Conservation (phyloP, 2,797 vertebrate species). For the Cephalopachus bancanus region DNA sequence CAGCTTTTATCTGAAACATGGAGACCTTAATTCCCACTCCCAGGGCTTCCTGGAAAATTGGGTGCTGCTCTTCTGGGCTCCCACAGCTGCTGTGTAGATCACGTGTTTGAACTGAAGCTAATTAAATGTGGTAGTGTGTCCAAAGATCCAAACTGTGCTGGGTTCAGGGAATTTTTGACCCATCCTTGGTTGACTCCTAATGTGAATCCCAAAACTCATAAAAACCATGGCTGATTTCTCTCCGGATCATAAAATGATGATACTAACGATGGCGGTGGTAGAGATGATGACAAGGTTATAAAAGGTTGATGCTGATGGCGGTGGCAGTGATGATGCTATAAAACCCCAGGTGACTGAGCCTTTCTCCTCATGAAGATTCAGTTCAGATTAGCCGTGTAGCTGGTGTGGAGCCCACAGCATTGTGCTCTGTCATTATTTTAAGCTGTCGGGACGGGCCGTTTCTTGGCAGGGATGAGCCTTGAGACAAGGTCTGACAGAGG, state of each 20-base stretch:
- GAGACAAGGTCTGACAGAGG: background rate
- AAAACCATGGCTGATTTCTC: background rate
- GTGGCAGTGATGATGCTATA: background rate
- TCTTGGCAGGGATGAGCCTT: background rate
- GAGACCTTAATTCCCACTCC: background rate
- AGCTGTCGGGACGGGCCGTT: background rate
- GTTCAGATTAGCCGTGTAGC: background rate
- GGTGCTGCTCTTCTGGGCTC: background rate
- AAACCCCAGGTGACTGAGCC: background rate
- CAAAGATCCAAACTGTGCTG: background rate
- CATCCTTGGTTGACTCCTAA: background rate
- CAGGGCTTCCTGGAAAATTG: background rate
- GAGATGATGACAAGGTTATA: background rate
- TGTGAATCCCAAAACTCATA: background rate
- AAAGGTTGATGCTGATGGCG: background rate
- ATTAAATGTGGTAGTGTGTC: background rate
- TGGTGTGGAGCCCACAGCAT: background rate
- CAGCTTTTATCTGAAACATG: background rate
- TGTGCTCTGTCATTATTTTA: background rate
- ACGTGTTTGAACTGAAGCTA: background rate
- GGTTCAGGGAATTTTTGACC: background rate
- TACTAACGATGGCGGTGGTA: fast-evolving
- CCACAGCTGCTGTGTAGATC: background rate
- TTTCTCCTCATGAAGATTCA: background rate
- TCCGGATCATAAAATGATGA: background rate